Percentiles rank a stretch among this genome's conserved stretches.
Conservation (phyloP, 2,797 vertebrate genomes). For the Zonotrichia albicollis region DNA sequence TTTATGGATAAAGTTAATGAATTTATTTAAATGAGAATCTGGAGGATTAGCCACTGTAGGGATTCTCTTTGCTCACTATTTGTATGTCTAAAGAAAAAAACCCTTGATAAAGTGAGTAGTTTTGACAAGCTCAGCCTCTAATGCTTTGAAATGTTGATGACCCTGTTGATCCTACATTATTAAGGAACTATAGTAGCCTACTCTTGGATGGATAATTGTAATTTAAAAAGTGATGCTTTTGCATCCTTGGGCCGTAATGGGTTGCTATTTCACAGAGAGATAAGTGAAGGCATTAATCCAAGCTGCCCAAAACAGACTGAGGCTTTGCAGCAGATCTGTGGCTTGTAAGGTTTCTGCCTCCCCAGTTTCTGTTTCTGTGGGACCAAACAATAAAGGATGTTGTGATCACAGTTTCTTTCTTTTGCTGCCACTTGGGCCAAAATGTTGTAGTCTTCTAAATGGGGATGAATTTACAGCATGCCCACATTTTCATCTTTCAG, state of each 20-base stretch:
- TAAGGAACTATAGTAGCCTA: neutral
- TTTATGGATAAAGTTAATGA: neutral
- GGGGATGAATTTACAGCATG: neutral
- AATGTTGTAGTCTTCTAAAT: neutral
- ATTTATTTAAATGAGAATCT: constrained; percentile 2
- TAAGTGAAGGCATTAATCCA: neutral
- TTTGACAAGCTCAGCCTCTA: neutral
- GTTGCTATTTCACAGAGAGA: neutral
- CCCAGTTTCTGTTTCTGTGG: neutral
- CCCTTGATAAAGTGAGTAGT: neutral
- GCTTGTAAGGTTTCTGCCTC: neutral
- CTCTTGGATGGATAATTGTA: constrained; percentile 1
- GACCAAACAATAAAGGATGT: neutral
- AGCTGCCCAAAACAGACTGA: neutral
- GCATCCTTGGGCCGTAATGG: neutral
- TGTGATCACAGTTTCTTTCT: neutral
- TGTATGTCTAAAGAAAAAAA: neutral
- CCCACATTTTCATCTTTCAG: neutral
- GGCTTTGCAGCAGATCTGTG: neutral
- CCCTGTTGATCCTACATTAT: neutral
- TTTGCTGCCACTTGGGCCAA: neutral
- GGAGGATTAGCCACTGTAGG: neutral
- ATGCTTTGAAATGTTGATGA: neutral
- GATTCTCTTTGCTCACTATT: neutral
- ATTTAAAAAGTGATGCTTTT: neutral